phyloP scores from a whole-genome alignment of 2,113 vertebrate genomes.

The Melozone crissalis region DNA sequence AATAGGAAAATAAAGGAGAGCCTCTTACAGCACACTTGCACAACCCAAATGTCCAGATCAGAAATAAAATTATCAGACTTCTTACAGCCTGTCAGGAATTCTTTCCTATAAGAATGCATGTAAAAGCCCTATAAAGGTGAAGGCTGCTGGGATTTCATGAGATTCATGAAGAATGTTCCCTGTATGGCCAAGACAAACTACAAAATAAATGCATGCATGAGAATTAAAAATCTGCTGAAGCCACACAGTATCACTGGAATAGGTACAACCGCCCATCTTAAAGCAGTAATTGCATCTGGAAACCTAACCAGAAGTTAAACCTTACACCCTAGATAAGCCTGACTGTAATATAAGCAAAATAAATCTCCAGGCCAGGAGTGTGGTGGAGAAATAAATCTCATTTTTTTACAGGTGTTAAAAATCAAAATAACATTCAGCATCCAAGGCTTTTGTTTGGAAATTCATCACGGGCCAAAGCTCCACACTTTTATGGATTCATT shows the following conservation, averaged over 20 bases:
- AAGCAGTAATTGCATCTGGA: background rate
- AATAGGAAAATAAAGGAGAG: background rate
- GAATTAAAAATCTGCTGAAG: background rate
- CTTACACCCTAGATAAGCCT: background rate
- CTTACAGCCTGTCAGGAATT: background rate
- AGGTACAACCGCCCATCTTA: background rate
- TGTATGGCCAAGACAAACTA: background rate
- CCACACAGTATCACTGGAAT: background rate
- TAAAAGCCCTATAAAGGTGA: background rate
- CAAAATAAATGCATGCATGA: background rate
- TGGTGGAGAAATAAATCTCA: conserved; percentile 5
- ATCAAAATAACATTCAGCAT: conserved; percentile 2
- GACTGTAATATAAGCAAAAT: background rate
- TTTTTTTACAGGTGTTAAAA: conserved; percentile 37
- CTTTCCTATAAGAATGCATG: background rate
- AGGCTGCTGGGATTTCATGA: background rate
- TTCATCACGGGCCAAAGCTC: background rate
- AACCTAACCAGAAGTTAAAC: background rate
- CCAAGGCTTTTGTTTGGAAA: conserved; percentile 23
- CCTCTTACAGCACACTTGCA: background rate
- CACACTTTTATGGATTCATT: background rate
- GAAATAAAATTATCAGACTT: background rate
- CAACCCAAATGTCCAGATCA: background rate
- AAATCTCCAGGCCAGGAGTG: background rate
- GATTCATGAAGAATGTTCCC: background rate